Evolutionary conservation across 2,113 vertebrate genomes (phyloP).

Genomic region (Conger conger): DNA sequence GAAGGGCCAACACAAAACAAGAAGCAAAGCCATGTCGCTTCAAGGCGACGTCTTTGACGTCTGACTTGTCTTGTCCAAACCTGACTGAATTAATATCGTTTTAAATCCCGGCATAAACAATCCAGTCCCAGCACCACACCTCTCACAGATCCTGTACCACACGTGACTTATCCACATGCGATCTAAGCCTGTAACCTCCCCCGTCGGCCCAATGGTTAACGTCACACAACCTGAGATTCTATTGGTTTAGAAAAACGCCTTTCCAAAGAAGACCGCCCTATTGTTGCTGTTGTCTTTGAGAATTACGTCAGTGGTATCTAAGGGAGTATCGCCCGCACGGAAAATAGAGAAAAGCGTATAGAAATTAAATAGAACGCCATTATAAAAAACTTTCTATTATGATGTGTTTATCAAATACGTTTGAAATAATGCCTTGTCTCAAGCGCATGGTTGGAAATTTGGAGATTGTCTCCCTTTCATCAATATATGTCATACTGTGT

Average conservation of each 20-base stretch:
- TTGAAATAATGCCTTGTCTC: background rate
- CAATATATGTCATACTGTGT: no score
- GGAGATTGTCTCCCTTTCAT: background rate
- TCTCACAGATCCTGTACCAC: constrained; percentile 51
- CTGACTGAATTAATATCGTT: constrained; percentile 26
- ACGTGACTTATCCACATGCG: constrained; percentile 57
- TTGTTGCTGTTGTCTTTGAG: constrained; percentile 57
- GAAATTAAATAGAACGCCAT: background rate
- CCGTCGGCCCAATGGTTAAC: constrained; percentile 49
- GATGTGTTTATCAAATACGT: background rate
- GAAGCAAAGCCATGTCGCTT: no score
- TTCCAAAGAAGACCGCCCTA: constrained; percentile 51
- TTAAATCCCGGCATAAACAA: constrained; percentile 52
- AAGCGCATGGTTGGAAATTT: no score
- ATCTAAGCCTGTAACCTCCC: constrained; percentile 36
- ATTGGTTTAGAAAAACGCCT: constrained; percentile 53
- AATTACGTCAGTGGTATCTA: constrained; percentile 66
- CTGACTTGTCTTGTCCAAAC: constrained; percentile 36
- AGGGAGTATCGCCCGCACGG: constrained; percentile 36
- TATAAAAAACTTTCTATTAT: background rate
- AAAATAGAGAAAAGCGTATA: constrained; percentile 24
- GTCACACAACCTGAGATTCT: constrained; percentile 34
- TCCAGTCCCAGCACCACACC: constrained; percentile 45
- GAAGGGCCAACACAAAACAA: no score
- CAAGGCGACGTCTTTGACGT: background rate